Conservation (phyloP, 2,113 vertebrate species). For the Corydoras sp. region DNA sequence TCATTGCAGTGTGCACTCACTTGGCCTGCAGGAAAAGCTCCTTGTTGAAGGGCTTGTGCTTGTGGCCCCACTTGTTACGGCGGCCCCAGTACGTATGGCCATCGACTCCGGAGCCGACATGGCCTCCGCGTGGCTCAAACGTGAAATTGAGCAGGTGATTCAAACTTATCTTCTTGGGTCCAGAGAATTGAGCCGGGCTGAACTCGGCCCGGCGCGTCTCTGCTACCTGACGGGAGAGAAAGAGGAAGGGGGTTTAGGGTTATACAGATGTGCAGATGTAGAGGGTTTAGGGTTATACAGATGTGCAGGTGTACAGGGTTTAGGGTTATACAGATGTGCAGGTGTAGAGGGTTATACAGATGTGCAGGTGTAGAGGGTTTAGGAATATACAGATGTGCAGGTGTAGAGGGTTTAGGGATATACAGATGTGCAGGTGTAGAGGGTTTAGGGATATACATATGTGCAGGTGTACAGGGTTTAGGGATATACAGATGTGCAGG, state of each 20-base stretch:
- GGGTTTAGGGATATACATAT: too few species aligned
- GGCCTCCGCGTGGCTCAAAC: conserved; percentile 94
- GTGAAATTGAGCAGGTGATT: conserved; percentile 98
- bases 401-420: too few species aligned
- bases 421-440: too few species aligned
- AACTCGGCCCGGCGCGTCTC: conserved; percentile 95
- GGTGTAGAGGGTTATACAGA: not conserved
- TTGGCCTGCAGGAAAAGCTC: conserved; percentile 98
- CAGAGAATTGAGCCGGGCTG: conserved; percentile 96
- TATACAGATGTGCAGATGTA: not conserved
- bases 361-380: too few species aligned
- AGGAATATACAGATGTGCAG: too few species aligned
- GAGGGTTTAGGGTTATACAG: not conserved
- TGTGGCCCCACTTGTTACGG: conserved; percentile 95
- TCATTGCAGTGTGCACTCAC: conserved; percentile 63
- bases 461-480: too few species aligned
- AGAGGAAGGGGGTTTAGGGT: not conserved
- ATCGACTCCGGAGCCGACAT: conserved; percentile 71
- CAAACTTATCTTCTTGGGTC: conserved; percentile 95
- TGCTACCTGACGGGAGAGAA: conserved; percentile 77
- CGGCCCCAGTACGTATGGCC: conserved; percentile 84
- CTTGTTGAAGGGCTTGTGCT: conserved; percentile 95
- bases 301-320: not conserved
- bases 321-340: not conserved
- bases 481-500: too few species aligned